Conservation (phyloP, 2,888 invertebrate genomes). For the Trissolcus japonicus region DNA sequence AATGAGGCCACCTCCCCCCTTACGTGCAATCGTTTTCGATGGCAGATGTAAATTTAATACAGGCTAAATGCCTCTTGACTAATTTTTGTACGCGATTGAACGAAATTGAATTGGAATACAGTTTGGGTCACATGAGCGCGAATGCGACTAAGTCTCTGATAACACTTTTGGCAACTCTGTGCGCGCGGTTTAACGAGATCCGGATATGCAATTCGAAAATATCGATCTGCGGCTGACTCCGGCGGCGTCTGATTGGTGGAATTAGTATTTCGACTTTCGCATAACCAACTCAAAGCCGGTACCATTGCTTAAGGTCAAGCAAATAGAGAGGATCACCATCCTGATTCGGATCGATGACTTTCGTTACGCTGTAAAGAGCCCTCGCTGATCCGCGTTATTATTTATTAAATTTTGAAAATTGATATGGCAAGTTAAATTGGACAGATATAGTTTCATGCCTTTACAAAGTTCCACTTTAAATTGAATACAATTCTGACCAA, state of each 20-base stretch:
- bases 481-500: too few relatives aligned
- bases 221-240: conserved; percentile 15
- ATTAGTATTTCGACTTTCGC: conserved; percentile 28
- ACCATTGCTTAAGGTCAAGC: conserved; percentile 21
- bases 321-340: conserved; percentile 29
- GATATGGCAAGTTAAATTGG: too few relatives aligned
- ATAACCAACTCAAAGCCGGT: conserved; percentile 37
- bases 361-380: neutral
- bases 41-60: too few relatives aligned
- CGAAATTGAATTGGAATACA: neutral
- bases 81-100: neutral
- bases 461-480: too few relatives aligned
- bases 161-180: conserved; percentile 8
- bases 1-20: too few relatives aligned
- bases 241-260: conserved; percentile 26
- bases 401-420: too few relatives aligned
- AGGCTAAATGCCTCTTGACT: too few relatives aligned
- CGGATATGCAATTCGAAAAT: conserved; percentile 21
- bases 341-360: conserved; percentile 38
- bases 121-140: conserved; percentile 8
- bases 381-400: too few relatives aligned
- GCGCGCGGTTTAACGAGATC: conserved; percentile 19
- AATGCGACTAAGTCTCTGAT: conserved; percentile 15
- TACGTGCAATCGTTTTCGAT: neutral
- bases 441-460: too few relatives aligned